phyloP scores from a whole-genome alignment of 2,797 vertebrate genomes.

The Lemur catta region DNA sequence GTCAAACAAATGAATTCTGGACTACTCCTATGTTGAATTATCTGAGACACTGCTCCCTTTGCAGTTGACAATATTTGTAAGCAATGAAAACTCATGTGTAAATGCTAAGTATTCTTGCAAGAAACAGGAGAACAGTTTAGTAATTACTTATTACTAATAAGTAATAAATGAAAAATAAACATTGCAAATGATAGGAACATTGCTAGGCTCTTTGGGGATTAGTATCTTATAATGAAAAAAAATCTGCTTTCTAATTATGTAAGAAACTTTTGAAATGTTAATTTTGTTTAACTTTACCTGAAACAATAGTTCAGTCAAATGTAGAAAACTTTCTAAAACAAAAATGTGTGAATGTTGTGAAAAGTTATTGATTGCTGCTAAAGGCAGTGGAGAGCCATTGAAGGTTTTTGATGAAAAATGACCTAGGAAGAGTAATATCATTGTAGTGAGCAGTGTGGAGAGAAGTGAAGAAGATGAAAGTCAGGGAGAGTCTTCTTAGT shows the following conservation, averaged over 20 bases:
- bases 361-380: background rate
- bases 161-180: background rate
- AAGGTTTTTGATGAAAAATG: background rate
- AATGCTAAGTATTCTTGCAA: conserved; percentile 12
- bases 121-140: conserved; percentile 16
- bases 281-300: background rate
- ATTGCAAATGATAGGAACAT: background rate
- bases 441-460: background rate
- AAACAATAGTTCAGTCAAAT: background rate
- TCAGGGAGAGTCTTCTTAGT: background rate
- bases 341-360: background rate
- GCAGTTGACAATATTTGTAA: background rate
- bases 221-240: background rate
- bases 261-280: background rate
- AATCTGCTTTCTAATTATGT: background rate
- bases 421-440: background rate
- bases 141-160: background rate
- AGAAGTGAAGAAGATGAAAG: background rate
- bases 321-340: background rate
- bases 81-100: conserved; percentile 14
- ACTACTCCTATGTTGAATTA: background rate
- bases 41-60: background rate
- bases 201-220: background rate
- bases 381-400: background rate
- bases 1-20: conserved; percentile 19